phyloP scores from a whole-genome alignment of 1,140 invertebrate genomes.

The Apis mellifera region Amel_HAv3.1 CM009935.2:4220501-4221000 shows the following conservation, averaged over 20 bases:
- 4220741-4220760: too few species aligned
- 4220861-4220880: too few species aligned
- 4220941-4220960: not conserved
- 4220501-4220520: slow-evolving; percentile 79
- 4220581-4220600: slow-evolving; percentile 68
- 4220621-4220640: slow-evolving; percentile 47
- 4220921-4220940: too few species aligned
- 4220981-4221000: not conserved
- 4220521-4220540: slow-evolving; percentile 74
- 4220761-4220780: not conserved
- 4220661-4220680: slow-evolving; percentile 56
- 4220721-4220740: too few species aligned
- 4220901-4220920: too few species aligned
- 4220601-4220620: slow-evolving; percentile 58
- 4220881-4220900: too few species aligned
- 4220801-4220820: too few species aligned
- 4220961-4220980: not conserved
- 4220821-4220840: too few species aligned
- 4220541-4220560: slow-evolving; percentile 44
- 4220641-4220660: slow-evolving; percentile 62
- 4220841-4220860: too few species aligned
- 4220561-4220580: slow-evolving; percentile 76
- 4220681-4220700: slow-evolving; percentile 52
- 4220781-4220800: not conserved
- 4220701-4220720: slow-evolving; percentile 41